Conservation (phyloP, 1,140 invertebrate species). For the Drosophila arawakana region DNA sequence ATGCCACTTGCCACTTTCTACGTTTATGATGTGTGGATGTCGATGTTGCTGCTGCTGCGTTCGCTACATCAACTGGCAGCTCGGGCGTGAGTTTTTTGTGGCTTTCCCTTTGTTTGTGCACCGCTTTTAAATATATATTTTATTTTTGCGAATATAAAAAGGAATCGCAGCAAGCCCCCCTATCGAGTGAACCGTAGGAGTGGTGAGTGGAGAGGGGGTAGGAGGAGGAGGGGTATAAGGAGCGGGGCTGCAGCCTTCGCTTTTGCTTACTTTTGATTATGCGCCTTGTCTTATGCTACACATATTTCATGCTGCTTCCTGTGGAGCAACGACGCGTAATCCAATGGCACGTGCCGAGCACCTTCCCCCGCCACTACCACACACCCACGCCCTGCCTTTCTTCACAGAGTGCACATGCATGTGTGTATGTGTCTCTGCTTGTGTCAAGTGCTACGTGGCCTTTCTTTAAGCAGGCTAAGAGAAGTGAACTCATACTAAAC, state of each 20-base stretch:
- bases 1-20: slow-evolving; percentile 10
- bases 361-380: slow-evolving; percentile 16
- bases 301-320: slow-evolving; percentile 71
- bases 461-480: slow-evolving; percentile 46
- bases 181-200: background rate
- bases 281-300: slow-evolving; percentile 80
- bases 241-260: slow-evolving; percentile 12
- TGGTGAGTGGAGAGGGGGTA: background rate
- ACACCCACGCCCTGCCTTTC: background rate
- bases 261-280: slow-evolving; percentile 76
- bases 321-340: slow-evolving; percentile 56
- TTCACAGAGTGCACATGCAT: slow-evolving; percentile 7
- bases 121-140: slow-evolving; percentile 1
- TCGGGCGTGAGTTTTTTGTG: slow-evolving; percentile 56
- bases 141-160: slow-evolving; percentile 2
- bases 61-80: slow-evolving; percentile 66
- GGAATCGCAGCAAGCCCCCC: background rate
- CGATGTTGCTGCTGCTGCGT: slow-evolving; percentile 2
- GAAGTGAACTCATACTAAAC: slow-evolving; percentile 18
- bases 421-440: slow-evolving; percentile 32
- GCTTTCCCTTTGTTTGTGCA: slow-evolving; percentile 54
- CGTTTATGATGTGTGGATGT: slow-evolving; percentile 7
- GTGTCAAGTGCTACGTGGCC: slow-evolving; percentile 61
- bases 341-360: slow-evolving; percentile 61
- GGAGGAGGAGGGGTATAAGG: background rate